Evolutionary conservation across 1,140 invertebrate genomes (phyloP).

Genomic region (Drosophila sechellia): DNA sequence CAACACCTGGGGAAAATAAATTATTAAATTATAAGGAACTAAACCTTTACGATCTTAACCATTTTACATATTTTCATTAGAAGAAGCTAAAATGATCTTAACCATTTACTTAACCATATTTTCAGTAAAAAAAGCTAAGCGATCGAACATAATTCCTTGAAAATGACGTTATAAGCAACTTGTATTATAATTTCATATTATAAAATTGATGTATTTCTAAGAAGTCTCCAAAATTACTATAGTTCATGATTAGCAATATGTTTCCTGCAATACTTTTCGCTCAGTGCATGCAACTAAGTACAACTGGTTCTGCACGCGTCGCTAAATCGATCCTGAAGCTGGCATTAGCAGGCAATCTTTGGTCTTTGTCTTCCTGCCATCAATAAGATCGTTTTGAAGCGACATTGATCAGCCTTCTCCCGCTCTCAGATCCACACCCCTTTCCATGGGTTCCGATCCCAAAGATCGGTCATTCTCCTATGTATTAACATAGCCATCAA

Average conservation of each 20-base stretch:
- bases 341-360: slow-evolving; percentile 68
- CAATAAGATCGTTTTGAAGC: slow-evolving; percentile 76
- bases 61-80: too few relatives aligned
- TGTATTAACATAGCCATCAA: slow-evolving; percentile 77
- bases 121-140: too few relatives aligned
- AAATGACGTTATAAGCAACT: too few relatives aligned
- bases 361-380: slow-evolving; percentile 81
- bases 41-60: too few relatives aligned
- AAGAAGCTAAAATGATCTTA: too few relatives aligned
- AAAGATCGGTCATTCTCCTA: slow-evolving; percentile 39
- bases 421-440: slow-evolving; percentile 7
- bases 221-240: too few relatives aligned
- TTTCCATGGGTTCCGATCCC: background rate
- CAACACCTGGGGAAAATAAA: slow-evolving; percentile 1
- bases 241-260: background rate
- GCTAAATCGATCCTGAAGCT: slow-evolving; percentile 25
- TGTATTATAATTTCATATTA: too few relatives aligned
- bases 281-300: slow-evolving; percentile 18
- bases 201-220: too few relatives aligned
- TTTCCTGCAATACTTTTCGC: background rate
- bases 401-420: slow-evolving; percentile 50
- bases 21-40: background rate
- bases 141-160: too few relatives aligned
- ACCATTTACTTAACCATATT: too few relatives aligned
- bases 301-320: slow-evolving; percentile 73